Conservation (phyloP, 2,888 invertebrate genomes). For the Elysia crispata region DNA sequence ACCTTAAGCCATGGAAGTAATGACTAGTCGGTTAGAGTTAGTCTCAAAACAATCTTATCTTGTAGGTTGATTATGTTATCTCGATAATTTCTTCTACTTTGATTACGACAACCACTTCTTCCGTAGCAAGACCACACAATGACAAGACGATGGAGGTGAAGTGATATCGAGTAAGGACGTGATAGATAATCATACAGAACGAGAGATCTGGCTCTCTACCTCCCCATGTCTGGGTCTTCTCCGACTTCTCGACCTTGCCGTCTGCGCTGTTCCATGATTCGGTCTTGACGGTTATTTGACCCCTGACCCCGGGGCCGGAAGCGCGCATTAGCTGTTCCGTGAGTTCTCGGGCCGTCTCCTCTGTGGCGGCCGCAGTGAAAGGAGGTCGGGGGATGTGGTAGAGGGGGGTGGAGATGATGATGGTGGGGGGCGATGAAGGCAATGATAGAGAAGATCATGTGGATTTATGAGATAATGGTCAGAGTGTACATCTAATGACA, state of each 20-base stretch:
- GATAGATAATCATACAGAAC: too few species aligned
- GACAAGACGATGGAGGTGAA: too few species aligned
- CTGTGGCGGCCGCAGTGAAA: conserved; percentile 48
- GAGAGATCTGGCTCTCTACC: conserved; percentile 56
- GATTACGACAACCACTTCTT: too few species aligned
- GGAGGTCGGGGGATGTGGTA: not conserved
- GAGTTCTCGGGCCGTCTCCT: conserved; percentile 62
- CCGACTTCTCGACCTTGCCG: conserved; percentile 63
- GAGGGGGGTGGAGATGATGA: not conserved
- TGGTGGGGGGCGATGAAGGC: not conserved
- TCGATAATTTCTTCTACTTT: too few species aligned
- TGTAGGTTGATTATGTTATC: not conserved
- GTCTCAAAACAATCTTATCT: too few species aligned
- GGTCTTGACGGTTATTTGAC: conserved; percentile 69
- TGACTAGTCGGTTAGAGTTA: too few species aligned
- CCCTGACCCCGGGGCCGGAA: conserved; percentile 62
- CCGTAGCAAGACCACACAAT: too few species aligned
- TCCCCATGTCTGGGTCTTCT: conserved; percentile 74
- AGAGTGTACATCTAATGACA: too few species aligned
- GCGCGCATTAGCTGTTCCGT: conserved; percentile 62
- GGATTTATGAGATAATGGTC: not conserved
- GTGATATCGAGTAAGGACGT: too few species aligned
- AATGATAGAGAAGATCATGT: not conserved
- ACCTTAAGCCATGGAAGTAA: too few species aligned
- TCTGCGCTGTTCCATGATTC: conserved; percentile 72